phyloP scores from a whole-genome alignment of 64 coral and sea anemone species.

The Pachyseris speciosa region DNA sequence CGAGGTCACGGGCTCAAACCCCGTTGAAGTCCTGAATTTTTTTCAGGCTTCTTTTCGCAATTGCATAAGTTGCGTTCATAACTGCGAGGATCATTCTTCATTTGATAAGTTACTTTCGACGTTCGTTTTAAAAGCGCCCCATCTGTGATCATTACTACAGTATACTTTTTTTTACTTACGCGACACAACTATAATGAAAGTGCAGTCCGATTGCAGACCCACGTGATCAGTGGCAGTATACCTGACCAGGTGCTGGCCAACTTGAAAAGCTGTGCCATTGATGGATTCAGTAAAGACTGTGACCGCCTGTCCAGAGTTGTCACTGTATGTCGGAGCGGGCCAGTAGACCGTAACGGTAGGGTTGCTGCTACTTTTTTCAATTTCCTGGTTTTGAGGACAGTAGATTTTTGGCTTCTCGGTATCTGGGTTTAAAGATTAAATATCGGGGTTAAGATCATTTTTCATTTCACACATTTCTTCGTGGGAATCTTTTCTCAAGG shows the following conservation, averaged over 20 bases:
- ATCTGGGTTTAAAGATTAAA: conserved; percentile 54
- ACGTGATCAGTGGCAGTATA: conserved; percentile 76
- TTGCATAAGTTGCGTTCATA: too few relatives aligned
- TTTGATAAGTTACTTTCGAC: too few relatives aligned
- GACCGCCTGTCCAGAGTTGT: conserved; percentile 75
- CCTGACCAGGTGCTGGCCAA: conserved; percentile 62
- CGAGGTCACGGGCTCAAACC: too few relatives aligned
- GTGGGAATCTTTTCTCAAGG: too few relatives aligned
- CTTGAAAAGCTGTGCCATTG: conserved; percentile 64
- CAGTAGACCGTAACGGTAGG: conserved; percentile 54
- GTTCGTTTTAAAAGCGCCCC: too few relatives aligned
- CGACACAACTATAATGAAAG: conserved; percentile 78
- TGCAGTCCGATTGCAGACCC: conserved; percentile 41
- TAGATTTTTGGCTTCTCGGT: conserved; percentile 78
- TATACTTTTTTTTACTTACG: conserved; percentile 41
- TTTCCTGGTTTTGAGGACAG: conserved; percentile 84
- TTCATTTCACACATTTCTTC: too few relatives aligned
- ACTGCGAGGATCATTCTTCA: too few relatives aligned
- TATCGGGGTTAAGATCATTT: not conserved
- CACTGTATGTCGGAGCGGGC: conserved; percentile 69
- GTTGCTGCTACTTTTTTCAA: conserved; percentile 42
- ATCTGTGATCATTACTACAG: too few relatives aligned
- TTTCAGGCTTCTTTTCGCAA: too few relatives aligned
- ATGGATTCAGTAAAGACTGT: conserved; percentile 73
- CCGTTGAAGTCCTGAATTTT: too few relatives aligned